These are phyloP conservation scores for Acanthochromis polyacanthus DNA, from an alignment of 2,113 vertebrate species.

Conservation along the genomic window DNA sequence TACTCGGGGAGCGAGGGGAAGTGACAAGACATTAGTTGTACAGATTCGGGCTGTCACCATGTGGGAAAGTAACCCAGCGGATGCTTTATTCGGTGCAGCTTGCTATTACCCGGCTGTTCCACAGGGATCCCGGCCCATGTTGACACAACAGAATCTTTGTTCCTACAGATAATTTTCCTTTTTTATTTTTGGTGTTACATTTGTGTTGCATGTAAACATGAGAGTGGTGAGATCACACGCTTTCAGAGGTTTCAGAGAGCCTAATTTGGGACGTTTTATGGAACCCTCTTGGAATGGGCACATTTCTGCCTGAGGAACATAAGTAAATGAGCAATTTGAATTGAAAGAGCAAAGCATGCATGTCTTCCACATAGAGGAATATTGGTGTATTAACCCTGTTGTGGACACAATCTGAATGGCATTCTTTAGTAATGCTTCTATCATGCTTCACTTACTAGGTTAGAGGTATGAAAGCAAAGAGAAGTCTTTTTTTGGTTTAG, in stretches of 20 bases:
- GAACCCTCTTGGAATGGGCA: not conserved
- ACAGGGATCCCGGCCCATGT: conserved; percentile 11
- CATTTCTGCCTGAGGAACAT: conserved; percentile 3
- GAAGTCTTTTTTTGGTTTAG: too few species aligned
- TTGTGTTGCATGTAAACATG: conserved; percentile 1
- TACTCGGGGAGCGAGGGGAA: conserved; percentile 30
- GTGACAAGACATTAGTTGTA: conserved; percentile 60
- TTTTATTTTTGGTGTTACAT: not conserved
- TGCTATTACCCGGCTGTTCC: conserved; percentile 25
- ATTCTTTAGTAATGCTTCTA: too few species aligned
- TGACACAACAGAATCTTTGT: conserved; percentile 37
- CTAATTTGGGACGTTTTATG: not conserved
- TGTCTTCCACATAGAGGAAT: not conserved
- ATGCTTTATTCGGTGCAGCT: conserved; percentile 43
- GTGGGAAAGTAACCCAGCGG: conserved; percentile 39
- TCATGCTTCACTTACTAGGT: too few species aligned
- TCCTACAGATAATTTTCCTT: not conserved
- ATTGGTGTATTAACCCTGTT: too few species aligned
- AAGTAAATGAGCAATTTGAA: not conserved
- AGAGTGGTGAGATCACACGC: not conserved
- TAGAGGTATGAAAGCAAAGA: too few species aligned
- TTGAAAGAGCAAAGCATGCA: not conserved
- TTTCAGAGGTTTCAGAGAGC: not conserved
- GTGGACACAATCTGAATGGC: too few species aligned
- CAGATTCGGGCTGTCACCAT: conserved; percentile 46